phyloP scores from a whole-genome alignment of 2,888 invertebrate species.

The Eustalomyia histrio region DNA sequence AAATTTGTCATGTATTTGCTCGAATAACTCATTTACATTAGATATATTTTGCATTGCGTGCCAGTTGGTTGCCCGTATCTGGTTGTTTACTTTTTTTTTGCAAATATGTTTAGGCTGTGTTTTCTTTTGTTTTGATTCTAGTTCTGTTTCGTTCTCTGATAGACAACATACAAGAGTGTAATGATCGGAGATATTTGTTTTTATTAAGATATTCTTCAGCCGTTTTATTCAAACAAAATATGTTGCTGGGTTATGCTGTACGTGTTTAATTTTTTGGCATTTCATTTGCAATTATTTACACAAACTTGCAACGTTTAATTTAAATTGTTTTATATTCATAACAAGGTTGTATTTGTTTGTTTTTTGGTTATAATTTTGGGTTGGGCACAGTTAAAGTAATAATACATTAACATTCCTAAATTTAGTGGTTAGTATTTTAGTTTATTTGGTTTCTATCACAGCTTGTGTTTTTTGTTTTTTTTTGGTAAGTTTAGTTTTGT shows the following conservation, averaged over 20 bases:
- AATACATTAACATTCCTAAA: conserved; percentile 45
- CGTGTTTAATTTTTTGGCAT: conserved; percentile 36
- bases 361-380: conserved; percentile 41
- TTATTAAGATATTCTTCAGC: too few relatives aligned
- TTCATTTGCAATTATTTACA: conserved; percentile 57
- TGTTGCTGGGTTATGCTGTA: neutral
- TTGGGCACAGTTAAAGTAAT: conserved; percentile 60
- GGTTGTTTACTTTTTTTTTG: too few relatives aligned
- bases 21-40: too few relatives aligned
- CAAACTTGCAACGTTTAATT: conserved; percentile 74
- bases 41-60: too few relatives aligned
- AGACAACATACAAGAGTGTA: too few relatives aligned
- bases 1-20: too few relatives aligned
- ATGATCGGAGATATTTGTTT: too few relatives aligned
- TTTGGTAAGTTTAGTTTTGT: conserved; percentile 68
- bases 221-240: too few relatives aligned
- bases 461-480: conserved; percentile 72
- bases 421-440: conserved; percentile 48
- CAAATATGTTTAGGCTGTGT: too few relatives aligned
- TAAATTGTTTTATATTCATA: conserved; percentile 70
- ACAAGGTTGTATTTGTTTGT: conserved; percentile 21
- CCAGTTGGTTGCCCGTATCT: too few relatives aligned
- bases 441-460: conserved; percentile 65
- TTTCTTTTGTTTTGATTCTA: too few relatives aligned
- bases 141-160: too few relatives aligned